Percentiles rank a stretch among this genome's conserved stretches.
phyloP scores from a whole-genome alignment of 2,797 vertebrate species.

The Paramormyrops hopkinsi region DNA sequence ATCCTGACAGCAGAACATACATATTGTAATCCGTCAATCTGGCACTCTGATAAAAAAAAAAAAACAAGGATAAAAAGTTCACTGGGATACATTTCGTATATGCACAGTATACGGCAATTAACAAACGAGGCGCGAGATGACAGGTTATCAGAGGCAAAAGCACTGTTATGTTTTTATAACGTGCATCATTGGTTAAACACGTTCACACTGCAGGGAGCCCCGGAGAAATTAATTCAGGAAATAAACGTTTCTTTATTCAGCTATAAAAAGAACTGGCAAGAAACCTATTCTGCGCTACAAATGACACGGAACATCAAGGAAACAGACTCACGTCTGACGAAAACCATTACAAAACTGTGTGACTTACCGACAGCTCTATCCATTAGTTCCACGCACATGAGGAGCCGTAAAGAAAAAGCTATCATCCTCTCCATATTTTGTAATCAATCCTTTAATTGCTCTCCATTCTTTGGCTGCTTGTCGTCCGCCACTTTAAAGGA shows the following conservation, averaged over 20 bases:
- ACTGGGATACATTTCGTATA: neutral
- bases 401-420: conserved; percentile 45
- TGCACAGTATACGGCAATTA: neutral
- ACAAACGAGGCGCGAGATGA: neutral
- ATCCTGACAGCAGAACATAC: neutral
- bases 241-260: conserved; percentile 13
- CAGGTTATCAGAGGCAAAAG: neutral
- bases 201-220: neutral
- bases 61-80: conserved; percentile 14
- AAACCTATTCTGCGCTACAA: neutral
- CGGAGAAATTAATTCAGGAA: conserved; percentile 1
- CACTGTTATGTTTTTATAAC: neutral
- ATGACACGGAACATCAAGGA: neutral
- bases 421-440: conserved; percentile 51
- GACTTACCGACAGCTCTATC: conserved; percentile 50
- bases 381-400: conserved; percentile 44
- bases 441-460: conserved; percentile 30
- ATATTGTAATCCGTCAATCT: neutral
- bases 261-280: neutral
- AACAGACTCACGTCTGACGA: conserved; percentile 1
- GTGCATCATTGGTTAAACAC: conserved; percentile 2
- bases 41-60: neutral
- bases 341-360: conserved; percentile 2
- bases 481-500: conserved; percentile 35
- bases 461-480: conserved; percentile 25